Conservation (phyloP, 2,797 vertebrate genomes). For the Nothura maculosa region DNA sequence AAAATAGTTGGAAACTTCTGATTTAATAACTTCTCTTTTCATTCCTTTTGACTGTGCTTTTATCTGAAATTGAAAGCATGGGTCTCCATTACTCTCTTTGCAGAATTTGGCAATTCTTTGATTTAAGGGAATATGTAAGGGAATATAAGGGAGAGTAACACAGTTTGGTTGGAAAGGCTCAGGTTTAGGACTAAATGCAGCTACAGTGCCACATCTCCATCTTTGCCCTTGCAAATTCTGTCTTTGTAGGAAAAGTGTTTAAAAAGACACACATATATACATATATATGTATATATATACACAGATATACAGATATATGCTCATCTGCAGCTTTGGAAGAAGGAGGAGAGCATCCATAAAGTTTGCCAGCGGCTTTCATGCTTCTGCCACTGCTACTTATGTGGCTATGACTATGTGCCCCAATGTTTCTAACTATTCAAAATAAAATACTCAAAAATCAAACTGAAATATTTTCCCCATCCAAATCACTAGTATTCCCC, state of each 20-base stretch:
- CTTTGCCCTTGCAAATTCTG: not conserved
- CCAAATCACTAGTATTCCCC: accelerated
- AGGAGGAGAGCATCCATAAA: not conserved
- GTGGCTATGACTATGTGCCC: not conserved
- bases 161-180: accelerated
- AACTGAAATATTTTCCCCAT: not conserved
- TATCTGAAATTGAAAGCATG: not conserved
- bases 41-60: not conserved
- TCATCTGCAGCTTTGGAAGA: not conserved
- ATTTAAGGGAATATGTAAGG: not conserved
- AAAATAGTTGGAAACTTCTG: not conserved
- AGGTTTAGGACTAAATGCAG: not conserved
- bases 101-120: not conserved
- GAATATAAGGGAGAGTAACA: not conserved
- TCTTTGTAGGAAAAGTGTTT: not conserved
- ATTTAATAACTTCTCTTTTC: not conserved
- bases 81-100: not conserved
- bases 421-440: accelerated
- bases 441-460: no score
- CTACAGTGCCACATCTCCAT: not conserved
- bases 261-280: no score
- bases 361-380: accelerated
- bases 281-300: no score
- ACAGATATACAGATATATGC: not conserved
- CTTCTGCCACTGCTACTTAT: not conserved